Percentiles rank a stretch among this genome's conserved stretches.
These are phyloP conservation scores for Bettongia penicillata DNA, from an alignment of 2,113 vertebrate species.

Conservation along the genomic window DNA sequence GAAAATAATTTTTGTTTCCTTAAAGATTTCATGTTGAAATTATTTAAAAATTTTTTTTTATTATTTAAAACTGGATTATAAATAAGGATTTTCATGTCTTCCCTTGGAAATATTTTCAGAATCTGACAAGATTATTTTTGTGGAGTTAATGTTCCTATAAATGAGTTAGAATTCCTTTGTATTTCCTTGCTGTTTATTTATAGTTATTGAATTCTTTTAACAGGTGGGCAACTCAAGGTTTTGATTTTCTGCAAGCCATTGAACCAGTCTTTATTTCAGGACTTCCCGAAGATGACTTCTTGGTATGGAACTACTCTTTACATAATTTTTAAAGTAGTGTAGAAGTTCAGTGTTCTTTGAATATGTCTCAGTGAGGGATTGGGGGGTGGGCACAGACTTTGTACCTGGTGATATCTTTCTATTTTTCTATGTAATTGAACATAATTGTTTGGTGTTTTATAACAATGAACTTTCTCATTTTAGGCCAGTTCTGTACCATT, in stretches of 20 bases:
- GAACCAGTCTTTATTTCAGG: slow-evolving; percentile 98
- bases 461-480: background rate
- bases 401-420: background rate
- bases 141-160: background rate
- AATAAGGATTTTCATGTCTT: background rate
- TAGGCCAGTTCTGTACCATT: accelerated
- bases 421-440: background rate
- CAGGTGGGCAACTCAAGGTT: slow-evolving; percentile 99
- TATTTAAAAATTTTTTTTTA: background rate
- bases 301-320: slow-evolving; percentile 86
- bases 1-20: background rate
- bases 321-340: background rate
- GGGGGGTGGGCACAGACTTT: background rate
- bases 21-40: background rate
- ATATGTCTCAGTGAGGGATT: background rate
- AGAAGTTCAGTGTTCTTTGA: background rate
- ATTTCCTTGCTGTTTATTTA: background rate
- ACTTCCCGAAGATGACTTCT: slow-evolving; percentile 97
- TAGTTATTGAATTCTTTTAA: slow-evolving; percentile 44
- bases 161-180: accelerated
- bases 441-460: background rate
- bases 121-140: background rate
- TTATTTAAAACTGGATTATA: background rate
- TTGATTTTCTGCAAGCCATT: slow-evolving; percentile 99
- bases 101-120: background rate